Conservation (phyloP, 2,888 invertebrate species). For the Lepidochitona cinerea region DNA sequence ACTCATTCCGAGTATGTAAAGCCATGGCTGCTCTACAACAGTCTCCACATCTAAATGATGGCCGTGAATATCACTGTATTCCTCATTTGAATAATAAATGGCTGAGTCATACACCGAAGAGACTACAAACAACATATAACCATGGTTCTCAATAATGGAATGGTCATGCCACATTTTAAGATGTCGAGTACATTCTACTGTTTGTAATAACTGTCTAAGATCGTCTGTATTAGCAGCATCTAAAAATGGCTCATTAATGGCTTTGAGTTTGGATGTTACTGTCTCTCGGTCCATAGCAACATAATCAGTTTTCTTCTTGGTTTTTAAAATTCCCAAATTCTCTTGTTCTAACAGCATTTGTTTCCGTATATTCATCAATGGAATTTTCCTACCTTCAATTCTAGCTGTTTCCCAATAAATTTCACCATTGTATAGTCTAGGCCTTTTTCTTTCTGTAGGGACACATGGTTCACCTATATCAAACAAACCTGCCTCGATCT, state of each 20-base stretch:
- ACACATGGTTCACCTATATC: neutral
- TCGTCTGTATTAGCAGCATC: neutral
- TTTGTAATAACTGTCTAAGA: neutral
- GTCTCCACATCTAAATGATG: neutral
- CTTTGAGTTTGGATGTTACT: neutral
- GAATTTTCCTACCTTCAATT: neutral
- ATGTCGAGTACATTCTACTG: neutral
- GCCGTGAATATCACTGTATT: neutral
- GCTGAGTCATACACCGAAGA: neutral
- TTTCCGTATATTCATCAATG: neutral
- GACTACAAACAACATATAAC: neutral
- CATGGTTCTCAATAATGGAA: neutral
- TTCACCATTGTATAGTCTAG: neutral
- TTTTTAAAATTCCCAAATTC: neutral
- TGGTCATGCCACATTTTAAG: neutral
- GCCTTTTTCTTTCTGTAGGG: neutral
- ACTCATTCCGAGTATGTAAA: neutral
- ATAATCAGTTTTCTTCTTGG: neutral
- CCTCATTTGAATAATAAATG: neutral
- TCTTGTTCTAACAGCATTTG: neutral
- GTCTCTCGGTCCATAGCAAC: neutral
- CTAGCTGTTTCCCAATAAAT: neutral
- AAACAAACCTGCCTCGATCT: neutral
- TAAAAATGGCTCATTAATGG: neutral
- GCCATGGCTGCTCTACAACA: neutral